Evolutionary conservation across 2,113 vertebrate genomes (phyloP).

Genomic region (Triplophysa dalaica): DNA sequence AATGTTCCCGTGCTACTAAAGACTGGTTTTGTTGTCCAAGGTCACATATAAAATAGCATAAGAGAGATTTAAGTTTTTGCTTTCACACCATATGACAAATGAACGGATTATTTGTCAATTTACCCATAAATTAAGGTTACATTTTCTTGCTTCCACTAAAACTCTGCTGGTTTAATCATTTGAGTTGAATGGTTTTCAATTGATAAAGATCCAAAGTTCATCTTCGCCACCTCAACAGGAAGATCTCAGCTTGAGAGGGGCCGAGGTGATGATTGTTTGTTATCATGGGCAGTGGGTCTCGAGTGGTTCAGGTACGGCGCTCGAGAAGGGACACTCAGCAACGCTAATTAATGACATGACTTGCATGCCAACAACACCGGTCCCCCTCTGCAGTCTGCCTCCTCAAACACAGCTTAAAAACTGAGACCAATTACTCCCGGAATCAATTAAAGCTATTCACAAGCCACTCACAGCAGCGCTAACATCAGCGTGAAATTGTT

Average conservation of each 20-base stretch:
- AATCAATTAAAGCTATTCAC: slow-evolving; percentile 51
- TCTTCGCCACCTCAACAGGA: not conserved
- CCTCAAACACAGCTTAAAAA: slow-evolving; percentile 28
- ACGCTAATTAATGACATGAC: slow-evolving; percentile 48
- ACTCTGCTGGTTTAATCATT: too few relatives aligned
- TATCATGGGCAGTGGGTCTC: not conserved
- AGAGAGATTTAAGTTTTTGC: too few relatives aligned
- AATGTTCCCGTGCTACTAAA: too few relatives aligned
- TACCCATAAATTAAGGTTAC: too few relatives aligned
- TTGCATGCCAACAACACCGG: slow-evolving; percentile 10
- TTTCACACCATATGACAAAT: too few relatives aligned
- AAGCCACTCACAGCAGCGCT: slow-evolving; percentile 35
- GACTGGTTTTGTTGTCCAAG: too few relatives aligned
- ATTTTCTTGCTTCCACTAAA: too few relatives aligned
- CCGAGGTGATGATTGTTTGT: not conserved
- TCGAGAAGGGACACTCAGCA: slow-evolving; percentile 20
- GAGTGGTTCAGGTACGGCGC: slow-evolving; percentile 2
- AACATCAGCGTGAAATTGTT: slow-evolving; percentile 27
- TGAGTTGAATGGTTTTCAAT: too few relatives aligned
- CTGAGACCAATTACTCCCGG: slow-evolving; percentile 44
- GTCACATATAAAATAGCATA: too few relatives aligned
- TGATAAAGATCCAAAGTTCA: not conserved
- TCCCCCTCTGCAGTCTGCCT: slow-evolving; percentile 28
- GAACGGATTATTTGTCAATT: too few relatives aligned
- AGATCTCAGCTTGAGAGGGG: not conserved